phyloP scores from a whole-genome alignment of 1,140 invertebrate genomes.

The Philopotamus ludificatus region DNA sequence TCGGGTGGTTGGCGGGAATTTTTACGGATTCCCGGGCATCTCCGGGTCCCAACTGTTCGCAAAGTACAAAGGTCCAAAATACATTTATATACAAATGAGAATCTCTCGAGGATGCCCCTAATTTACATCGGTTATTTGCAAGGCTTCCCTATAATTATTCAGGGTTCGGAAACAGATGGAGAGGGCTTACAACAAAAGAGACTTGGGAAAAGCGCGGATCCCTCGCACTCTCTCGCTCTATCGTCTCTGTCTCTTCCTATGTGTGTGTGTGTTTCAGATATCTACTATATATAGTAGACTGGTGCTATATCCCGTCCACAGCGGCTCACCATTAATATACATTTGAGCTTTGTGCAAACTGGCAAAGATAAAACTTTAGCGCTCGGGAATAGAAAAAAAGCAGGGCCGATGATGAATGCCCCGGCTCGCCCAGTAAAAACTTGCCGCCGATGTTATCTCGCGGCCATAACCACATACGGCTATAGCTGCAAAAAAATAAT shows the following conservation, averaged over 20 bases:
- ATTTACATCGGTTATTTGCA: constrained; percentile 41
- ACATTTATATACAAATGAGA: constrained; percentile 33
- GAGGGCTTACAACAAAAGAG: constrained; percentile 23
- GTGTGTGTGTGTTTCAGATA: not conserved
- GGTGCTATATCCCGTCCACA: too few relatives aligned
- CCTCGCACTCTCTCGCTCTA: too few relatives aligned
- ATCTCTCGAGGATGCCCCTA: constrained; percentile 31
- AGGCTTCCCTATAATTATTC: constrained; percentile 36
- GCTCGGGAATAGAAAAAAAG: not conserved
- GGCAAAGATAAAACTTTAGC: not conserved
- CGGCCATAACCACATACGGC: too few relatives aligned
- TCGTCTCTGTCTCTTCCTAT: too few relatives aligned
- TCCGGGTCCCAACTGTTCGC: constrained; percentile 15
- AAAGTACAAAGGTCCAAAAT: constrained; percentile 25
- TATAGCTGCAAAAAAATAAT: too few relatives aligned
- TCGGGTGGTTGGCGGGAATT: too few relatives aligned
- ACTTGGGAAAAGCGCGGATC: constrained; percentile 13
- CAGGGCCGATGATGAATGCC: not conserved
- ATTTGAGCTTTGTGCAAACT: not conserved
- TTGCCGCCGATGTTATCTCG: too few relatives aligned
- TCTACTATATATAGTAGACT: too few relatives aligned
- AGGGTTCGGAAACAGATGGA: constrained; percentile 28
- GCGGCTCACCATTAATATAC: not conserved
- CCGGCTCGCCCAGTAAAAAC: too few relatives aligned
- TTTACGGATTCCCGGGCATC: not conserved